A percentile compares a stretch with the other conserved stretches of the same genome.
Conservation (phyloP, 2,797 vertebrate genomes). For the Thalassophryne amazonica region DNA sequence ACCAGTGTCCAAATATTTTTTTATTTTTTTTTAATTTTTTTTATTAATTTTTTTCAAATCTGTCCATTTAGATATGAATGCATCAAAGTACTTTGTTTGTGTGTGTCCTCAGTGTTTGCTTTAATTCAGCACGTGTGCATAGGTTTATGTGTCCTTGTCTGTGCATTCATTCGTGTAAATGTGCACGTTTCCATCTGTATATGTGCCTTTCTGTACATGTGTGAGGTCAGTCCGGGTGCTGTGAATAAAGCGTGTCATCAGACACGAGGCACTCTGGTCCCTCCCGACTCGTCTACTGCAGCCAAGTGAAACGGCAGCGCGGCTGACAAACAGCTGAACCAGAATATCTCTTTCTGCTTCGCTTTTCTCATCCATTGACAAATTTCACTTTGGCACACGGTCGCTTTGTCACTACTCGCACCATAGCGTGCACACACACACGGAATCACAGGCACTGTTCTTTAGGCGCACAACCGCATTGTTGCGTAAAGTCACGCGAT, state of each 20-base stretch:
- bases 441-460: neutral
- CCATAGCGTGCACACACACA: neutral
- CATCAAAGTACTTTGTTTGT: no score
- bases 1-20: no score
- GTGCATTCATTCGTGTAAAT: neutral
- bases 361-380: conserved; percentile 26
- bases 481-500: conserved; percentile 13
- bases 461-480: neutral
- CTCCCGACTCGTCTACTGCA: conserved; percentile 44
- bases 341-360: neutral
- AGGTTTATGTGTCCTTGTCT: neutral
- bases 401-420: conserved; percentile 30
- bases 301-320: conserved; percentile 34
- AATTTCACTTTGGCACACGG: conserved; percentile 9
- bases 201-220: neutral
- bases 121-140: no score
- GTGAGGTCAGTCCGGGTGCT: conserved; percentile 58
- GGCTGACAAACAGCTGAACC: neutral
- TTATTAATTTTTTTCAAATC: no score
- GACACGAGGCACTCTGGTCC: conserved; percentile 34
- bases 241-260: conserved; percentile 47
- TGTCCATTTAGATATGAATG: no score
- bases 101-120: no score
- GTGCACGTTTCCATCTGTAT: neutral
- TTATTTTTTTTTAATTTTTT: no score